phyloP scores from a whole-genome alignment of 1,140 invertebrate species.

The Leptestheria dahalacensis region DNA sequence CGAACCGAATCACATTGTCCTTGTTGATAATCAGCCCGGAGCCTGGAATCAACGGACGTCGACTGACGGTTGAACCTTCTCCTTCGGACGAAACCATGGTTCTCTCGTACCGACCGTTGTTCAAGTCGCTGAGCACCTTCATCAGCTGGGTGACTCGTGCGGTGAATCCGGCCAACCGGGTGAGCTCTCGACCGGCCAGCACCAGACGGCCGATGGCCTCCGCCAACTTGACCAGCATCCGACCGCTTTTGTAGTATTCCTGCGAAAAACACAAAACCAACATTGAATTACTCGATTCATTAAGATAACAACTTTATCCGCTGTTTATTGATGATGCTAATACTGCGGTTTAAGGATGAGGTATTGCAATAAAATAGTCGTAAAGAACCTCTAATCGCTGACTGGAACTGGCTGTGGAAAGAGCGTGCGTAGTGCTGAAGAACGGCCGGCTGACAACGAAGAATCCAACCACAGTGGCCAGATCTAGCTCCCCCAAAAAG shows the following conservation, averaged over 20 bases:
- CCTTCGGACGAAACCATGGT: slow-evolving; percentile 57
- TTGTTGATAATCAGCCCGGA: slow-evolving; percentile 64
- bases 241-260: slow-evolving; percentile 87
- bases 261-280: too few relatives aligned
- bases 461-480: slow-evolving; percentile 89
- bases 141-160: slow-evolving; percentile 79
- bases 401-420: slow-evolving; percentile 43
- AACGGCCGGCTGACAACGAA: slow-evolving; percentile 89
- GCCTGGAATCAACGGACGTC: slow-evolving; percentile 37
- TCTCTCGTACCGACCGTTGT: slow-evolving; percentile 65
- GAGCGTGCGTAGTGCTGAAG: slow-evolving; percentile 50
- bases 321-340: too few relatives aligned
- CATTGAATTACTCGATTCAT: too few relatives aligned
- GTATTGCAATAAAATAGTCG: neutral
- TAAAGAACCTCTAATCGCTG: slow-evolving; percentile 47
- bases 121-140: slow-evolving; percentile 70
- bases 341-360: too few relatives aligned
- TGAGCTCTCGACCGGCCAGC: slow-evolving; percentile 83
- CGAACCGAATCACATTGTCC: slow-evolving; percentile 87
- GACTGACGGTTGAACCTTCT: neutral
- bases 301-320: too few relatives aligned
- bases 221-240: slow-evolving; percentile 92
- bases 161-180: slow-evolving; percentile 83
- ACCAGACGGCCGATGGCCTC: slow-evolving; percentile 91
- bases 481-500: slow-evolving; percentile 48